Base-by-base conservation (phyloP, 2,888 invertebrate species). In the Oxyteleia sp. region DNA sequence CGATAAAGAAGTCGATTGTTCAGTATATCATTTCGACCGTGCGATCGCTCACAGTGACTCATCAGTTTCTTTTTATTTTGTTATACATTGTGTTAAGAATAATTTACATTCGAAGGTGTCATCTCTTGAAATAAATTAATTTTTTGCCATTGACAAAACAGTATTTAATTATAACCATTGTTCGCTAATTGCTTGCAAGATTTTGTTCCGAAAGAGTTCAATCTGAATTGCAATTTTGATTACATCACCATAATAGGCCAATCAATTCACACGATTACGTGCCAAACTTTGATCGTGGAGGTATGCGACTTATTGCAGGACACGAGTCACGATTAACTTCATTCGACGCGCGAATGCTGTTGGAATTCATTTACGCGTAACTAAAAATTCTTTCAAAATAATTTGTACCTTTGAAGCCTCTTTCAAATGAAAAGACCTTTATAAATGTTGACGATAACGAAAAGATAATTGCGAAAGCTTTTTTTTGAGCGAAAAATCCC, bases 221-320 rank as follows among this genome's bases (percentile, higher is more conserved):
- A n/a, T n/a, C n/a, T n/a, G n/a, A n/a, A n/a, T n/a, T n/a, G n/a
- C n/a, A n/a, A n/a, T n/a, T n/a, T n/a, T n/a, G n/a, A n/a, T n/a
- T n/a, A n/a, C n/a, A n/a, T n/a, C n/a, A n/a, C n/a, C n/a, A n/a
- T n/a, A n/a, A n/a, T n/a, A n/a, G n/a, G n/a, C n/a, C n/a, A n/a
- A n/a, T n/a, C n/a, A n/a, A n/a, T n/a, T n/a, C n/a, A n/a, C n/a
- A n/a, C n/a, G n/a, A n/a, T n/a, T n/a, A n/a, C n/a, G n/a, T n/a
- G n/a, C n/a, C n/a, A n/a, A n/a, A n/a, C n/a, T n/a, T n/a, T n/a
- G n/a, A n/a, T n/a, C 89, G 89, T 90, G 90, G 85, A 90, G 89
- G 90, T 87, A 90, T 88, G 90, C 89, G 84, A 87, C 69, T 66
- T 76, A 55, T 88, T 89, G 88, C 90, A 88, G 88, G 88, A 91